Base-by-base conservation (phyloP, 53 echinoderm and acorn worm genomes). In the Actinopyga echinites region DNA sequence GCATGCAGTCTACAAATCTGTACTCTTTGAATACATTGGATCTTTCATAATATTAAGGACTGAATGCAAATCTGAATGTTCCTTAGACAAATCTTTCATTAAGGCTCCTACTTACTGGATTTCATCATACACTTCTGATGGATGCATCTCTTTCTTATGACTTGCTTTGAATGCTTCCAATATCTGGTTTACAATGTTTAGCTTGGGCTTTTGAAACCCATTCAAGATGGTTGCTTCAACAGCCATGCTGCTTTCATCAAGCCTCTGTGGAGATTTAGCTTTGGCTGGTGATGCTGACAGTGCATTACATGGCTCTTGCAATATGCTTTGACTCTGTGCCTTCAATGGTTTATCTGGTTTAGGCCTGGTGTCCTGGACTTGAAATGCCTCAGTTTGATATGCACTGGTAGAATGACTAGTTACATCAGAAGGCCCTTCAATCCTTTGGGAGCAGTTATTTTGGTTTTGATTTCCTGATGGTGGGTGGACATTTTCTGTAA, bases 81-180 rank as follows among this genome's bases (percentile, higher is more conserved):
- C 71, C 11, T 35, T 11, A 0, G 8, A 23, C 38, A 17, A 10
- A 71, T 8, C 0, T 15, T 52, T n/a, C n/a, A 26, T 1, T 44
- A 60, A 52, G 30, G 17, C 17, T 31, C 56, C 44, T 55, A 94
- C 90, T 95, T 65, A 95, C 95, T 91, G 89, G 62, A 95, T 71
- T 43, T 86, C 91, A 45, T 86, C 78, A 36, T 95, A 95, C 24
- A 95, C 89, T 65, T 95, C 87, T 28, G 89, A 95, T 17, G 95
- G 95, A 56, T 91, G 91, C 95, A 95, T 95, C 85, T 95, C 95
- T 43, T 42, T 88, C 89, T 88, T 88, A 37, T 49, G 52, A 21
- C 87, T 86, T 17, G 42, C 40, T 34, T 84, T 86, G 60, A 89
- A 93, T 34, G 84, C 88, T 65, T 91, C 85, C 37, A 86, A 69